These are phyloP conservation scores for Orthosia gracilis DNA, from an alignment of 2,888 invertebrate species.

Conservation along the genomic window DNA sequence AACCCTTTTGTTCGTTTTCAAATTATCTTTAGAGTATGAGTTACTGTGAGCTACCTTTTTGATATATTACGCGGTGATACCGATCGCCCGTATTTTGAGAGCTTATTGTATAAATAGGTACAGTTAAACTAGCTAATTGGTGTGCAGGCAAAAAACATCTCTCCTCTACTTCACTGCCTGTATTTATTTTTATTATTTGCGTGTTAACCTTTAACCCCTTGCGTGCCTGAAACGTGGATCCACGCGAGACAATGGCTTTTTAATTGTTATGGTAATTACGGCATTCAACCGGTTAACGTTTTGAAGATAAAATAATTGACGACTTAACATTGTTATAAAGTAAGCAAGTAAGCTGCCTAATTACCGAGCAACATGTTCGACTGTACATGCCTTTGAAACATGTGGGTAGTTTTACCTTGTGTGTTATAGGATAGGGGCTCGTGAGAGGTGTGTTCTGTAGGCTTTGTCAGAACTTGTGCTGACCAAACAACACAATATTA, in stretches of 20 bases:
- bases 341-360: neutral
- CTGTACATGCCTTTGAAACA: neutral
- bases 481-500: neutral
- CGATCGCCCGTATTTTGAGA: slow-evolving; percentile 33
- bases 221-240: too few relatives aligned
- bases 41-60: slow-evolving; percentile 53
- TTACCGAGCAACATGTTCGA: neutral
- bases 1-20: slow-evolving; percentile 67
- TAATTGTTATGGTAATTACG: too few relatives aligned
- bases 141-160: neutral
- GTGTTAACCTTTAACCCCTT: too few relatives aligned
- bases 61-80: slow-evolving; percentile 56
- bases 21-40: slow-evolving; percentile 65
- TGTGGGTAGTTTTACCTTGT: neutral
- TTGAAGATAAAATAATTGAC: too few relatives aligned
- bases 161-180: neutral
- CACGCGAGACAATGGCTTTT: too few relatives aligned
- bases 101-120: slow-evolving; percentile 29
- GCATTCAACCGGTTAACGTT: too few relatives aligned
- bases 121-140: neutral
- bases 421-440: neutral
- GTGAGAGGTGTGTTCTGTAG: neutral
- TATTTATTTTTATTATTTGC: too few relatives aligned
- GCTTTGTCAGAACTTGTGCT: slow-evolving; percentile 27
- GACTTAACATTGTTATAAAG: neutral